These are phyloP conservation scores for Ictidomys tridecemlineatus DNA, from an alignment of 2,113 vertebrate species.

Conservation along the genomic window DNA sequence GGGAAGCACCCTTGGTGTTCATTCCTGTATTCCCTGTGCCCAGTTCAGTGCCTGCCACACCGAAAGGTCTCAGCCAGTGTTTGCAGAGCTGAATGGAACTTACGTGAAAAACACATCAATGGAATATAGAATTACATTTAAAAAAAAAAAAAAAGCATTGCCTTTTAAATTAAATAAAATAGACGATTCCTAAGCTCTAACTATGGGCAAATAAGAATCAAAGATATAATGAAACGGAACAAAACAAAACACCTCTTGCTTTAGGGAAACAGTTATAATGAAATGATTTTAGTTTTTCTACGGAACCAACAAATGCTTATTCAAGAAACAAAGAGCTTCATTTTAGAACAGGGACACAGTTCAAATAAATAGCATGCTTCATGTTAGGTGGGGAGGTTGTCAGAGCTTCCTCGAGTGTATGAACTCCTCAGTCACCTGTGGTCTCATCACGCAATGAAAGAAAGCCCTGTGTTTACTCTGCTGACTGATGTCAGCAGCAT, in stretches of 20 bases:
- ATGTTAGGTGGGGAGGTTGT: slow-evolving; percentile 49
- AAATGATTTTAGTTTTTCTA: not conserved
- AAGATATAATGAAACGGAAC: slow-evolving; percentile 21
- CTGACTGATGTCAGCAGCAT: slow-evolving; percentile 28
- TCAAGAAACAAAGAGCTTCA: slow-evolving; percentile 32
- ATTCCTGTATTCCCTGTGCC: not conserved
- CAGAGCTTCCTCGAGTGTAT: not conserved
- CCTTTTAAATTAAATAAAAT: not conserved
- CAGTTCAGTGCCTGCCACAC: not conserved
- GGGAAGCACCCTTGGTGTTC: not conserved
- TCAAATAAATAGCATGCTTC: slow-evolving; percentile 1
- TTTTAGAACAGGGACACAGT: slow-evolving; percentile 64
- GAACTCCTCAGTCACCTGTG: slow-evolving; percentile 46
- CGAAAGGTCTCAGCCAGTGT: not conserved
- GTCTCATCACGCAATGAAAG: slow-evolving; percentile 40
- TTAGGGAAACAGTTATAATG: not conserved
- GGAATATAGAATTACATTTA: not conserved
- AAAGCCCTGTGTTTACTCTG: slow-evolving; percentile 18
- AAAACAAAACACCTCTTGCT: not conserved
- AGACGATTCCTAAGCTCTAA: not conserved
- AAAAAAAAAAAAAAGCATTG: too few species aligned
- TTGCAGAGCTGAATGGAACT: not conserved
- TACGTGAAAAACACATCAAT: not conserved
- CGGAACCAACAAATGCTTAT: slow-evolving; percentile 47
- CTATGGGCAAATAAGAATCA: not conserved